These are phyloP conservation scores for Chascanopsetta lugubris DNA, from an alignment of 2,113 vertebrate species.

Conservation along the genomic window DNA sequence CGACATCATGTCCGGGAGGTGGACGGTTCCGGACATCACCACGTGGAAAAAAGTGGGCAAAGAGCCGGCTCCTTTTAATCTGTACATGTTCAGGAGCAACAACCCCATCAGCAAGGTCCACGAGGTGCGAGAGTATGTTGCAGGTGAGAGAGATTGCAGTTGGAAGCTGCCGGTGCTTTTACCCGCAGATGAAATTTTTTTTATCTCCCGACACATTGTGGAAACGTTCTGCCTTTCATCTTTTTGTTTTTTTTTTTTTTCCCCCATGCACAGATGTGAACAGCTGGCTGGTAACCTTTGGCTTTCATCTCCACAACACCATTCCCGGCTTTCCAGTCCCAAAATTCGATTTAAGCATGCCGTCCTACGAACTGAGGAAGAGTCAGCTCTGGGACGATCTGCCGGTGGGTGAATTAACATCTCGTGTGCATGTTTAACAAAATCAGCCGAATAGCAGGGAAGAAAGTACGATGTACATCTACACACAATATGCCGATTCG, in stretches of 20 bases:
- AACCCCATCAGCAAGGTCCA: slow-evolving; percentile 98
- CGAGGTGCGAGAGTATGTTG: slow-evolving; percentile 94
- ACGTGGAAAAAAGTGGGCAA: slow-evolving; percentile 90
- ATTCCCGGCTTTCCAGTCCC: slow-evolving; percentile 96
- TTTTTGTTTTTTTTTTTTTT: no score
- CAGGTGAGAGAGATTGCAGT: slow-evolving; percentile 81
- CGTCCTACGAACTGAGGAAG: slow-evolving; percentile 93
- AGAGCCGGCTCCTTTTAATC: slow-evolving; percentile 93
- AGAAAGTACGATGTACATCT: neutral
- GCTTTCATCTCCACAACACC: slow-evolving; percentile 98
- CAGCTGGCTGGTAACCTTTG: slow-evolving; percentile 98
- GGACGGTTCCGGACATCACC: slow-evolving; percentile 94
- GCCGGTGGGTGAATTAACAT: slow-evolving; percentile 83
- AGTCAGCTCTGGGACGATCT: slow-evolving; percentile 96
- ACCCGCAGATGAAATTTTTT: neutral
- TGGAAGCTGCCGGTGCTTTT: neutral
- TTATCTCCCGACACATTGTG: neutral
- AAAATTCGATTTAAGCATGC: slow-evolving; percentile 91
- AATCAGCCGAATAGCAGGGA: neutral
- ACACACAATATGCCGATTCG: neutral
- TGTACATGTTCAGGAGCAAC: slow-evolving; percentile 99
- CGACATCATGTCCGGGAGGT: slow-evolving; percentile 94
- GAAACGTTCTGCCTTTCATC: neutral
- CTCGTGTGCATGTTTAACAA: neutral
- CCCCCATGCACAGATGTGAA: slow-evolving; percentile 94